Conservation (phyloP, 2,113 vertebrate species). For the Istiophorus platypterus region DNA sequence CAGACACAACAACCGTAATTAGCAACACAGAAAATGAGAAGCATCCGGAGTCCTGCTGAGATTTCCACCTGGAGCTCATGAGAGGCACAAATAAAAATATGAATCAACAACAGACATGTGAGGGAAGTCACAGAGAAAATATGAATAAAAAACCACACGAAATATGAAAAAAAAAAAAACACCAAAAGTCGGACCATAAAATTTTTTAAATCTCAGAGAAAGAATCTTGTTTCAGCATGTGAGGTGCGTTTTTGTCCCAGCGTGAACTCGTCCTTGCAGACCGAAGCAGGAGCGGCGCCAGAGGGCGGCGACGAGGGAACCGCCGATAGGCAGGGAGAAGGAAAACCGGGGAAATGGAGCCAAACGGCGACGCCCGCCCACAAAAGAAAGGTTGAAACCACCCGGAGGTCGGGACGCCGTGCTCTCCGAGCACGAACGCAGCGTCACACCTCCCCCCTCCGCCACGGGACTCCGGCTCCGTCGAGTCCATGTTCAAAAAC, state of each 20-base stretch:
- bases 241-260: slow-evolving; percentile 8
- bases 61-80: not conserved
- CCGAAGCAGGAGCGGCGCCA: slow-evolving; percentile 65
- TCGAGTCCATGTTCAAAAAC: not conserved
- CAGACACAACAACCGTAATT: too few species aligned
- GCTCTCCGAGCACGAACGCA: slow-evolving; percentile 22
- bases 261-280: slow-evolving; percentile 48
- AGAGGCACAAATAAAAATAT: not conserved
- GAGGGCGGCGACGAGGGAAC: slow-evolving; percentile 61
- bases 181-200: not conserved
- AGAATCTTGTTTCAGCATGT: not conserved
- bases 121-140: not conserved
- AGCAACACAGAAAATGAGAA: not conserved
- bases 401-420: slow-evolving; percentile 50
- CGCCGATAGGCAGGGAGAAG: slow-evolving; percentile 44
- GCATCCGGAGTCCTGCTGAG: not conserved
- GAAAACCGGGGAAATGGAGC: slow-evolving; percentile 30
- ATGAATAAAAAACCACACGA: not conserved
- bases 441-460: slow-evolving; percentile 18
- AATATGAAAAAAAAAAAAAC: not conserved
- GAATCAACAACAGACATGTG: not conserved
- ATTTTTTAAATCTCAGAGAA: not conserved
- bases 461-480: not conserved
- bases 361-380: slow-evolving; percentile 42
- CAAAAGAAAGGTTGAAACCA: slow-evolving; percentile 44